Evolutionary conservation across 2,888 invertebrate species (phyloP).

Genomic region (Furcula furcula): DNA sequence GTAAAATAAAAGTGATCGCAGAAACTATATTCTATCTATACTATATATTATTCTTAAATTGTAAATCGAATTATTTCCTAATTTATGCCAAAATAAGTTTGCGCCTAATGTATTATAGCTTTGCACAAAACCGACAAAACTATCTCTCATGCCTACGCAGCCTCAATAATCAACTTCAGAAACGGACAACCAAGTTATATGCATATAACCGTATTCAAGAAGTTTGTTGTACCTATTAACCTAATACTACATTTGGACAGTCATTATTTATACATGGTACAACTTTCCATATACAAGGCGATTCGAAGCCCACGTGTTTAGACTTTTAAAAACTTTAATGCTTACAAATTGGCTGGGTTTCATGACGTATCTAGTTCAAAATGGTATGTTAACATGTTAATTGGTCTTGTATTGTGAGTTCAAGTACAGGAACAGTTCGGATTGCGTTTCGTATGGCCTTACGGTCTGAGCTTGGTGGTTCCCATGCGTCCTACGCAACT

Average conservation of each 20-base stretch:
- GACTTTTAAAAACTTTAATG: background rate
- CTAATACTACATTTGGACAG: constrained; percentile 17
- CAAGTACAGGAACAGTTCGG: constrained; percentile 18
- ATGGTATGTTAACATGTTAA: constrained; percentile 12
- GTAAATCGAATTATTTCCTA: no score
- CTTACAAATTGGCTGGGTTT: constrained; percentile 3
- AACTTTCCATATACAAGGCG: constrained; percentile 22
- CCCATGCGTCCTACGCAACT: constrained; percentile 72
- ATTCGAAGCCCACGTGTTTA: constrained; percentile 22
- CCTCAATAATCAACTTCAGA: constrained; percentile 4
- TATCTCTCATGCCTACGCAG: constrained; percentile 5
- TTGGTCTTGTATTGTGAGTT: constrained; percentile 20
- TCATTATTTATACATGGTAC: constrained; percentile 25
- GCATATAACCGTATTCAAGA: constrained; percentile 11
- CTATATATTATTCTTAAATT: no score
- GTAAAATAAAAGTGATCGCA: no score
- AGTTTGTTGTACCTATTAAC: constrained; percentile 18
- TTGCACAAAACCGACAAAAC: no score
- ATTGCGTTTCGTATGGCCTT: constrained; percentile 13
- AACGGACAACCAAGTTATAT: constrained; percentile 11
- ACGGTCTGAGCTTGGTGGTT: constrained; percentile 35
- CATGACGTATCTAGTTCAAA: constrained; percentile 4
- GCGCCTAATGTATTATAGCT: no score
- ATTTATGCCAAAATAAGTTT: no score
- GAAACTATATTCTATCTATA: no score